Conservation (phyloP, 1,140 invertebrate genomes). For the Dendroctonus valens region DNA sequence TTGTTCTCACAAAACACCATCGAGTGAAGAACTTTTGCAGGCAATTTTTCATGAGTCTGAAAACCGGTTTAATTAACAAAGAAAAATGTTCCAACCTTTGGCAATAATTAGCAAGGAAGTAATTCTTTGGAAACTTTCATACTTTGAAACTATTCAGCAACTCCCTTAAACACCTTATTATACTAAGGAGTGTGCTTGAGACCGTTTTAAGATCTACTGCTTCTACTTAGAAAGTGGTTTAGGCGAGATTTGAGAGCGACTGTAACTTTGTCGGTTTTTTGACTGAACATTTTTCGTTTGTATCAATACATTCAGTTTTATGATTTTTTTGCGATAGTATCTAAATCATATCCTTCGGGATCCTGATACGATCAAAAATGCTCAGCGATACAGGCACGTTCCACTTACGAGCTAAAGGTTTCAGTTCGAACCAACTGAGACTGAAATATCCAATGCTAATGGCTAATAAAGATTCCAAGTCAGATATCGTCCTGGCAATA, state of each 20-base stretch:
- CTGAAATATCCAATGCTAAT: constrained; percentile 6
- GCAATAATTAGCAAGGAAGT: neutral
- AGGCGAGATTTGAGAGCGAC: too few species aligned
- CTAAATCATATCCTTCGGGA: neutral
- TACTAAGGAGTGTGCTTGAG: too few species aligned
- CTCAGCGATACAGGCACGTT: constrained; percentile 5
- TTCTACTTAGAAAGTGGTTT: too few species aligned
- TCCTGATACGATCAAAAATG: neutral
- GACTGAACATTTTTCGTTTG: too few species aligned
- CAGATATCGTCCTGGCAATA: constrained; percentile 8
- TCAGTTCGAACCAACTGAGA: neutral
- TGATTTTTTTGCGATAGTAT: too few species aligned
- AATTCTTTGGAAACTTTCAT: constrained; percentile 1
- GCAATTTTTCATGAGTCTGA: too few species aligned
- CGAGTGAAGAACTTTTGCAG: too few species aligned
- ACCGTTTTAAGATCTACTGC: too few species aligned
- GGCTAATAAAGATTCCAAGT: constrained; percentile 14
- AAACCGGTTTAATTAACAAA: neutral
- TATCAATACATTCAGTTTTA: too few species aligned
- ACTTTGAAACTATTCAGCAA: neutral
- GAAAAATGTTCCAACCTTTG: neutral
- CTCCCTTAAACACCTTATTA: too few species aligned
- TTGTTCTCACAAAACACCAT: too few species aligned
- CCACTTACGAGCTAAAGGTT: neutral
- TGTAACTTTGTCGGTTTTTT: too few species aligned